Conservation (phyloP, 2,113 vertebrate genomes). For the Seriola dumerili region DNA sequence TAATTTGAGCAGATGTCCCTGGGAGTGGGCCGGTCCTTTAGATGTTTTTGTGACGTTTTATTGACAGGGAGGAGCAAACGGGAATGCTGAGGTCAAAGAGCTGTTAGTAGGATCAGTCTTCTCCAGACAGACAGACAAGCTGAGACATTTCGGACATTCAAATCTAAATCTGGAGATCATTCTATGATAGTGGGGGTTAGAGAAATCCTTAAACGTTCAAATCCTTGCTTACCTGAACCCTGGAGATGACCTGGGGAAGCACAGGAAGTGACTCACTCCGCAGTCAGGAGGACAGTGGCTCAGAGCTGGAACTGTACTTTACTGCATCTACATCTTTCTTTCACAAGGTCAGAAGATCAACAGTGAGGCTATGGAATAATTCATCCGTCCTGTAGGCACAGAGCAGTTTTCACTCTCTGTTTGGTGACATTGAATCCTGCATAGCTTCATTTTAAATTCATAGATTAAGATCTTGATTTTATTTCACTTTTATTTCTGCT, state of each 20-base stretch:
- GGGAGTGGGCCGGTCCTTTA: not conserved
- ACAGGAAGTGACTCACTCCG: conserved; percentile 87
- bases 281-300: conserved; percentile 88
- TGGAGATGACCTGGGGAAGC: conserved; percentile 87
- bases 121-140: not conserved
- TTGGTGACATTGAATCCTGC: not conserved
- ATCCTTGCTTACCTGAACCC: conserved; percentile 48
- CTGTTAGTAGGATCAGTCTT: not conserved
- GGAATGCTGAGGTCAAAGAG: conserved; percentile 27
- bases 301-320: conserved; percentile 90
- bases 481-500: conserved; percentile 3
- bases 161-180: not conserved
- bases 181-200: not conserved
- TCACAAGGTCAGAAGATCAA: conserved; percentile 81
- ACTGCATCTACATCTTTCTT: conserved; percentile 88
- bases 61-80: conserved; percentile 66
- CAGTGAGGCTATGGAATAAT: conserved; percentile 60
- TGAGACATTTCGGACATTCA: not conserved
- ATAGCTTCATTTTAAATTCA: not conserved
- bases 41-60: conserved; percentile 61
- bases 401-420: not conserved
- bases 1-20: not conserved
- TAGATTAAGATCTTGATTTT: not conserved
- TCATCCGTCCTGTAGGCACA: not conserved
- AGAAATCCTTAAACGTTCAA: not conserved